Base-by-base conservation (phyloP, 2,888 invertebrate genomes). In the Pomacea canaliculata region DNA sequence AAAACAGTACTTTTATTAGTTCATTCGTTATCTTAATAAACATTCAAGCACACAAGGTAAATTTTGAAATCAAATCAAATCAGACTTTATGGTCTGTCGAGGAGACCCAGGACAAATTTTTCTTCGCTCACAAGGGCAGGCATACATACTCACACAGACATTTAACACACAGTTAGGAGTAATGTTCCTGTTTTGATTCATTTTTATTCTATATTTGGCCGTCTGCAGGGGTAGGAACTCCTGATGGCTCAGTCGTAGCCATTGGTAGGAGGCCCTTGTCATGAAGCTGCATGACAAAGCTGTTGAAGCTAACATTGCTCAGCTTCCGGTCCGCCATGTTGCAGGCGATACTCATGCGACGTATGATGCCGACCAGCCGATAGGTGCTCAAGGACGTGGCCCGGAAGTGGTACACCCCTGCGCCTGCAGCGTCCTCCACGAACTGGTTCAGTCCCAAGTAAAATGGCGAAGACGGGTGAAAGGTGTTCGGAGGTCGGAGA, bases 401-500 rank as follows among this genome's bases (percentile, higher is more conserved):
- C 19, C 48, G 68, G 48, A 68, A 68, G 27, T 63, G 63, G 10
- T 63, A 19, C 10, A 19, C 63, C 27, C 63, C 63, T 27, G 27
- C 12, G n/a, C 23, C n/a, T 46, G 19, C 13, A 13, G 13, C 18
- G 5, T 19, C 27, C 18, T 46, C 27, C 68, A 9, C 68, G 48
- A 46, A 68, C 18, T 68, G 27, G 48, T 27, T 68, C 23, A 68
- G 9, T 5, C 37, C 48, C 23, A 68, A 37, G 68, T 68, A 68
- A 46, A 68, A 68, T 10, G 68, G 68, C 48, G 68, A 68, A 12
- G 18, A 19, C 37, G 68, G 68, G 68, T 27, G n/a, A 12, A 68
- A 48, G 68, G 48, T 37, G 37, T 10, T 27, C 13, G 68, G 37
- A 68, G 68, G 68, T 46, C 68, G 68, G 68, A 68, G 68, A 12